Percentiles rank a stretch among this genome's conserved stretches.
Conservation (phyloP, 2,113 vertebrate genomes). For the Paradisaea rubra region DNA sequence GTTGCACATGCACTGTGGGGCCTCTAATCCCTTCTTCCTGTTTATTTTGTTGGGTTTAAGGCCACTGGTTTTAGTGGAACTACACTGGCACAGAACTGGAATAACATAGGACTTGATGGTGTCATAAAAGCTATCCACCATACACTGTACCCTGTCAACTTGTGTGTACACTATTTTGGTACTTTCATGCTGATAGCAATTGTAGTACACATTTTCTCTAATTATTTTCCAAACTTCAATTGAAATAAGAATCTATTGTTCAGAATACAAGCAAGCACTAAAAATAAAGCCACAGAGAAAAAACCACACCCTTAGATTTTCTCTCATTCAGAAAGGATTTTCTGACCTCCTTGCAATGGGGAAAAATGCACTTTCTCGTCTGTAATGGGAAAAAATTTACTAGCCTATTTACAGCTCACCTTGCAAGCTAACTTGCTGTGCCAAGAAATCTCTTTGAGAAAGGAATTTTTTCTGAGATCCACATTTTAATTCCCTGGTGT, state of each 20-base stretch:
- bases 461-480: background rate
- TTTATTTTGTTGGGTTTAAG: background rate
- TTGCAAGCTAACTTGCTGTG: background rate
- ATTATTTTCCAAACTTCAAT: background rate
- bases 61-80: background rate
- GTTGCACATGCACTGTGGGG: background rate
- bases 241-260: background rate
- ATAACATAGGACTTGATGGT: background rate
- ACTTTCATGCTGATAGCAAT: background rate
- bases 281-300: background rate
- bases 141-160: background rate
- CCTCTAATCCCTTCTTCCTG: background rate
- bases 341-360: background rate
- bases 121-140: background rate
- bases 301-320: background rate
- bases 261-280: background rate
- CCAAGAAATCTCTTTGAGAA: background rate
- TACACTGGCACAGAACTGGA: background rate
- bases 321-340: background rate
- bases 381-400: background rate
- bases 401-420: background rate
- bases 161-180: background rate
- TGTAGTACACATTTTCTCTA: background rate
- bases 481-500: background rate
- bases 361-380: background rate